Percentiles rank a stretch among this genome's conserved stretches.
phyloP scores from a whole-genome alignment of 2,888 invertebrate species.

The Cataglyphis altisquamis region DNA sequence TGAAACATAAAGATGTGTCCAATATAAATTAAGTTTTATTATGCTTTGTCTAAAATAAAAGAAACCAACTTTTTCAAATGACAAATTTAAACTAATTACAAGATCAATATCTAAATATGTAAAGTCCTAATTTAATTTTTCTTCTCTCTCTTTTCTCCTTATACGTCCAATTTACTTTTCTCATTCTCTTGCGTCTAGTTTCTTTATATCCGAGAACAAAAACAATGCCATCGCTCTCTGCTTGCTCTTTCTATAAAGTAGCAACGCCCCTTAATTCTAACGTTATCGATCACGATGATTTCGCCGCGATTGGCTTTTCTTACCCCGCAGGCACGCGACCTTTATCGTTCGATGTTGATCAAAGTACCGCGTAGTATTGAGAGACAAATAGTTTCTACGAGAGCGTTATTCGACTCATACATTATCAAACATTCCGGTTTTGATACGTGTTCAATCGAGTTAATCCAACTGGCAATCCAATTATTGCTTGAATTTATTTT shows the following conservation, averaged over 20 bases:
- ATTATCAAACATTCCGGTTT: conserved; percentile 49
- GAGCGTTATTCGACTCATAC: conserved; percentile 38
- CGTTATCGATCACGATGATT: conserved; percentile 26
- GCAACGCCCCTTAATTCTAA: conserved; percentile 12
- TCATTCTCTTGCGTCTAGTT: neutral
- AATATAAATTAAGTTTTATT: conserved; percentile 9
- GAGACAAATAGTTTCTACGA: conserved; percentile 26
- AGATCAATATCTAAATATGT: neutral
- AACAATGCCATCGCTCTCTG: neutral
- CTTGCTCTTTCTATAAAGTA: neutral
- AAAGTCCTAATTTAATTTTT: neutral
- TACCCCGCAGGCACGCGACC: conserved; percentile 20
- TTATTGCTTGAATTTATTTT: conserved; percentile 73
- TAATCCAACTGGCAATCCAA: conserved; percentile 68
- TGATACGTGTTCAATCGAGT: conserved; percentile 62
- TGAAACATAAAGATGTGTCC: neutral
- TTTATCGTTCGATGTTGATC: conserved; percentile 45
- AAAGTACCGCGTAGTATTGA: conserved; percentile 7
- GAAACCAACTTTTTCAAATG: neutral
- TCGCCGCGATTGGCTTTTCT: neutral
- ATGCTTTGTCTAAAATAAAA: neutral
- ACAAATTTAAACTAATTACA: neutral
- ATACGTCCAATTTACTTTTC: neutral
- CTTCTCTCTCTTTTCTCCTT: neutral
- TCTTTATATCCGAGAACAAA: neutral